Base-by-base conservation (phyloP, 2,888 invertebrate species). In the Leptura quadrifasciata region DNA sequence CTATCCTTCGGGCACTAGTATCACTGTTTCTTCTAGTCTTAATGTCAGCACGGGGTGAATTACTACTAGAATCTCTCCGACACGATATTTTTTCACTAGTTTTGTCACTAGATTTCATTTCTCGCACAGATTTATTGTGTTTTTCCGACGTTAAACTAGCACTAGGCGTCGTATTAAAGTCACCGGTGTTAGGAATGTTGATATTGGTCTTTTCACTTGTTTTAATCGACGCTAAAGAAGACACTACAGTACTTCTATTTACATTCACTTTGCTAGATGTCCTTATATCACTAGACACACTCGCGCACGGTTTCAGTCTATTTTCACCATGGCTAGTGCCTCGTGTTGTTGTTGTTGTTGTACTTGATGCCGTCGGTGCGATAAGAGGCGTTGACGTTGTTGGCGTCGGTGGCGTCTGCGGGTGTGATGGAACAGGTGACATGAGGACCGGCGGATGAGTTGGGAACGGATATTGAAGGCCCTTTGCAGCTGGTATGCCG, bases 381-480 rank as follows among this genome's bases (percentile, higher is more conserved):
- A 64, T 57, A 68, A 61, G 67, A 24, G 71, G 39, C 82, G 91
- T 88, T 79, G 85, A 35, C 27, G 82, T 61, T 39, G 80, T 73
- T 67, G 74, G 69, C 72, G 76, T 69, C 75, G 83, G 68, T 63
- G 80, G 65, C 10, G 76, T 71, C 55, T 55, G 76, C n/a, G 72
- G 68, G n/a, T 67, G 75, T 18, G 82, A 58, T 63, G 78, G 72
- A 15, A 76, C 74, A 47, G 87, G 84, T 31, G 88, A 85, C 77
- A 86, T 87, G 80, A 88, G 87, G 79, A 91, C 88, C 74, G 94
- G 94, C 84, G 94, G 94, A 89, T 95, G 95, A 87, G 93, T 93
- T 81, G 95, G 95, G 90, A 94, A 95, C 65, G 95, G 95, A 90
- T 94, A 95, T 88, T 94, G 95, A 81, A 94, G 90, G 80, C 93